Evolutionary conservation across 1,140 invertebrate species (phyloP), one percentile per base, ranked within the genome.

Genomic region (Ceratoteleas bidentatus): DNA sequence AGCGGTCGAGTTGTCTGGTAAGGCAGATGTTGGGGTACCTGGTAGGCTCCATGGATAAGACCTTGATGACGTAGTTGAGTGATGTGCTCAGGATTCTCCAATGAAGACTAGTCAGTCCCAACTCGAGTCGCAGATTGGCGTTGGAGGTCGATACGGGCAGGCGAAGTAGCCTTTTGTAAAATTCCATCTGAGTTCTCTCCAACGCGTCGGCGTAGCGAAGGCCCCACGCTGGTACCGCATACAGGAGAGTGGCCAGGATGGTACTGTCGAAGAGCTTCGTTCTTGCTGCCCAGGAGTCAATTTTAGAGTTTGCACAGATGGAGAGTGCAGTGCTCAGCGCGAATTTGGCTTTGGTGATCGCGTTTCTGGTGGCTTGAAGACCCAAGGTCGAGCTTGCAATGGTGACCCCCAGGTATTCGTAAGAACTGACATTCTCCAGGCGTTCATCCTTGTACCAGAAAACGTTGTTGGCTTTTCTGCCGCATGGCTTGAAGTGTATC

Each of bases 81-180:
- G 57, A 13, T 6, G n/a, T n/a, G 3, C 9, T 24, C 8, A 60
- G 15, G 8, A 60, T 14, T 15, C 40, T 60, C 3, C 15, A 32
- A 11, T 47, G 9, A 8, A 60, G 6, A 9, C 13, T 45, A 3
- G 2, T 10, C 1, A 47, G 6, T 9, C 40, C 57, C 9, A 60
- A 15, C n/a, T 60, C 57, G 3, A 60, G 40, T 14, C 57, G 14
- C 3, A 60, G 8, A 8, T 3, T 6, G 4, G 38, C 15, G 11
- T 9, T 60, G 8, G 38, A 11, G 11, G 13, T 47, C 3, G 40
- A 24, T 4, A 14, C 24, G 2, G 57, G 40, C 2, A 60, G 15
- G 13, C 57, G 38, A 8, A 60, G 40, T 7, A 60, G n/a, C 32
- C 61, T 52, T 14, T 64, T 64, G 49, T 10, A 64, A 11, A 64